phyloP scores from a whole-genome alignment of 2,888 invertebrate species.

The Rhorus exstirpatorius region DNA sequence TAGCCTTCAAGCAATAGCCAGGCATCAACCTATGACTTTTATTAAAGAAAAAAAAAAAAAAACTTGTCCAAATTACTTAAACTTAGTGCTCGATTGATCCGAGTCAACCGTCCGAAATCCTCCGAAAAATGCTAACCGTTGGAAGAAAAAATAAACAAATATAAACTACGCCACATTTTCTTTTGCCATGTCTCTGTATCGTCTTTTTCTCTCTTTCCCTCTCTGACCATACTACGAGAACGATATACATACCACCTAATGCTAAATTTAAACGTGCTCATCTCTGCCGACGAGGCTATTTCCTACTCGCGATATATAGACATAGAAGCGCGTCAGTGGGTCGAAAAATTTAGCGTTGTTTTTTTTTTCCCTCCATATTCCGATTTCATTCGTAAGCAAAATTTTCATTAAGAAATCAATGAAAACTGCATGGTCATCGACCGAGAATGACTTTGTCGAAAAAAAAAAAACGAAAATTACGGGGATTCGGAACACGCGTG shows the following conservation, averaged over 20 bases:
- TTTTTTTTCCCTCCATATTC: not conserved
- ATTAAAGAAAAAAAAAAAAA: not conserved
- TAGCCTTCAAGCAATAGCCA: no score
- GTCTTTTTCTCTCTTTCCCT: not conserved
- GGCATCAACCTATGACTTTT: no score
- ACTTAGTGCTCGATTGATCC: no score
- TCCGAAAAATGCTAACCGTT: no score
- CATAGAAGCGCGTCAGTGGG: constrained; percentile 56
- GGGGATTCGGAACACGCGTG: no score
- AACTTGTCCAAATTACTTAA: not conserved
- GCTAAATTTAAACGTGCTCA: constrained; percentile 77
- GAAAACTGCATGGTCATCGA: no score
- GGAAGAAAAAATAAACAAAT: constrained; percentile 7
- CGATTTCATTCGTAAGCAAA: no score
- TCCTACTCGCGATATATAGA: constrained; percentile 73
- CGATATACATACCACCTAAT: constrained; percentile 30
- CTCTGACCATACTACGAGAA: constrained; percentile 34
- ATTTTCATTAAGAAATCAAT: no score
- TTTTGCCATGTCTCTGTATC: not conserved
- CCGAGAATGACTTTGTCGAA: no score
- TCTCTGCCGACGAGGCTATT: constrained; percentile 73
- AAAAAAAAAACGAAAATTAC: no score
- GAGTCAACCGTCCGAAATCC: no score
- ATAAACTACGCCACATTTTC: constrained; percentile 22
- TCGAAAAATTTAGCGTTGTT: constrained; percentile 51